phyloP scores from a whole-genome alignment of 2,888 invertebrate species.

The Drosophila borealis region DNA sequence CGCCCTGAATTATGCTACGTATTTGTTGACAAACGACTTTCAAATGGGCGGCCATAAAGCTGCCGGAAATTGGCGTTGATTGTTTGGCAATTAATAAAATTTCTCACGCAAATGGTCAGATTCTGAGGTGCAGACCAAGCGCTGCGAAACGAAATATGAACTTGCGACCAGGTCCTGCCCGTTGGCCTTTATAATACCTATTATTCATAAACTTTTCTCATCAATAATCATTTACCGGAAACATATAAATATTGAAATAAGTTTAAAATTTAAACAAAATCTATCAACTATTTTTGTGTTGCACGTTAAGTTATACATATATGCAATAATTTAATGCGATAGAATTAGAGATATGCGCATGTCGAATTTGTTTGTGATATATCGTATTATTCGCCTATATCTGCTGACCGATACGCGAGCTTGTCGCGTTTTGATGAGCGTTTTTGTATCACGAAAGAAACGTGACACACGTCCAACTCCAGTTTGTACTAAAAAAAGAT shows the following conservation, averaged over 20 bases:
- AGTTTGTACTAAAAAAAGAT: too few species aligned
- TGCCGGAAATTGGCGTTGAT: constrained; percentile 73
- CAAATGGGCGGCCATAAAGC: constrained; percentile 72
- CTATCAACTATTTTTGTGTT: background rate
- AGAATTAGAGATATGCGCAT: too few species aligned
- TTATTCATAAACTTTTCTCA: background rate
- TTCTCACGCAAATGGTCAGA: constrained; percentile 39
- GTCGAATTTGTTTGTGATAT: too few species aligned
- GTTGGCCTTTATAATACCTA: background rate
- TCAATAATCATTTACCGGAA: background rate
- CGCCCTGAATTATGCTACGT: constrained; percentile 65
- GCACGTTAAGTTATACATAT: too few species aligned
- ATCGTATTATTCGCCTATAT: background rate
- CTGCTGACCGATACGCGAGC: too few species aligned
- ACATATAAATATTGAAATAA: background rate
- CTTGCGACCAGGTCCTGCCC: background rate
- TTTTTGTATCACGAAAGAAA: too few species aligned
- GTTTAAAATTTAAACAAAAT: background rate
- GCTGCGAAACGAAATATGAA: background rate
- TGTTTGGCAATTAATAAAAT: constrained; percentile 76
- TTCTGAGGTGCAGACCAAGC: background rate
- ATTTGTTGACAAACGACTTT: constrained; percentile 80
- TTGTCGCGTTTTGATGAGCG: too few species aligned
- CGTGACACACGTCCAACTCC: too few species aligned
- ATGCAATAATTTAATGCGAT: too few species aligned